These are phyloP conservation scores for Pollenia angustigena DNA, from an alignment of 2,888 invertebrate species.

Conservation along the genomic window DNA sequence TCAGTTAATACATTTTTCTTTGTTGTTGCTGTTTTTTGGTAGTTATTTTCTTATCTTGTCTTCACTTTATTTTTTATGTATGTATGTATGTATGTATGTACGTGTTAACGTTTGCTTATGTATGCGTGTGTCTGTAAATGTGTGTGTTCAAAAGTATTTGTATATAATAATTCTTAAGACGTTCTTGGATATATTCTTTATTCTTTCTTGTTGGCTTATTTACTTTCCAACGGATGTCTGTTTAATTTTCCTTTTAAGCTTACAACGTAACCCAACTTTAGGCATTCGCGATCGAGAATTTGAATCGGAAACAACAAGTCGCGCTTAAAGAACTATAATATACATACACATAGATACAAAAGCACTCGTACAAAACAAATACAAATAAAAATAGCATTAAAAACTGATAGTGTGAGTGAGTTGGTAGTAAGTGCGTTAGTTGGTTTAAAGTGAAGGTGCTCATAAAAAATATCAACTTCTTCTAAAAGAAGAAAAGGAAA, in stretches of 20 bases:
- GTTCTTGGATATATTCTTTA: constrained; percentile 57
- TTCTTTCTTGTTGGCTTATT: constrained; percentile 64
- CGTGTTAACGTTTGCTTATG: not conserved
- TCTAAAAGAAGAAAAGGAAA: constrained; percentile 27
- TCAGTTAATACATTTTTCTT: constrained; percentile 66
- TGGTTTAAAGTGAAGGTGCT: constrained; percentile 63
- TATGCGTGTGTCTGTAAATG: not conserved
- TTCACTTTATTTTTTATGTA: not conserved
- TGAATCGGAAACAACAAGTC: constrained; percentile 80
- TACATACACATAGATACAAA: constrained; percentile 29
- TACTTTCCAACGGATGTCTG: constrained; percentile 69
- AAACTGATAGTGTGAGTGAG: constrained; percentile 29
- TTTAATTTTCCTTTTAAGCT: constrained; percentile 82
- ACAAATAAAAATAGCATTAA: constrained; percentile 10
- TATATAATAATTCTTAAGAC: constrained; percentile 40
- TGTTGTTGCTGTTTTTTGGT: constrained; percentile 24
- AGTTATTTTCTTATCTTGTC: constrained; percentile 40
- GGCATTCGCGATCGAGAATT: constrained; percentile 83
- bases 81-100: not conserved
- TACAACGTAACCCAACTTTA: constrained; percentile 79
- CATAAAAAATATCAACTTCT: constrained; percentile 39
- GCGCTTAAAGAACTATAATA: constrained; percentile 56
- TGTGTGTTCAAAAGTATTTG: constrained; percentile 5
- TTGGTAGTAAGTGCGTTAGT: constrained; percentile 47
- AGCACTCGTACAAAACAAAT: constrained; percentile 22